Evolutionary conservation across 1,140 invertebrate genomes (phyloP).

Genomic region (Meloidogyne hapla): DNA sequence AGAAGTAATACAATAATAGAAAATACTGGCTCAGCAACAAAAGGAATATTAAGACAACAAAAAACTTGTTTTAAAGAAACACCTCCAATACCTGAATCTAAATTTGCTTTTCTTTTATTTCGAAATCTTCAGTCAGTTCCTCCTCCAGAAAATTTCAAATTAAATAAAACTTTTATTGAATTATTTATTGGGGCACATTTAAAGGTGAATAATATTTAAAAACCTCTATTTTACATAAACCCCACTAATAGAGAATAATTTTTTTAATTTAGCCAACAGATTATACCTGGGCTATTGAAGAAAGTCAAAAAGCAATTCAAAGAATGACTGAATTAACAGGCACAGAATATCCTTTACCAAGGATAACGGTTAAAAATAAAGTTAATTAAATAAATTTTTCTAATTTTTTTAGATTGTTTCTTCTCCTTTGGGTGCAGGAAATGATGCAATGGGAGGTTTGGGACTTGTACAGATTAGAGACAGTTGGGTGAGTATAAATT

Average conservation of each 20-base stretch:
- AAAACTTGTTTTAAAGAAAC: constrained; percentile 28
- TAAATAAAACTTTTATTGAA: constrained; percentile 16
- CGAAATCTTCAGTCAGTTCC: constrained; percentile 28
- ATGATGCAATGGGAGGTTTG: constrained; percentile 27
- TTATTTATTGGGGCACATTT: constrained; percentile 34
- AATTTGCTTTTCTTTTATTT: constrained; percentile 36
- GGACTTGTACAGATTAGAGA: constrained; percentile 34
- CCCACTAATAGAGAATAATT: neutral
- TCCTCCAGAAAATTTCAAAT: neutral
- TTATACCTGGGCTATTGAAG: constrained; percentile 18
- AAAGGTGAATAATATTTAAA: neutral
- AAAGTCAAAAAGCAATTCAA: constrained; percentile 21
- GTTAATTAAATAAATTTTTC: neutral
- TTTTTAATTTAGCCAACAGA: constrained; percentile 13
- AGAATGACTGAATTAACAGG: constrained; percentile 23
- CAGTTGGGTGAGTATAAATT: constrained; percentile 24
- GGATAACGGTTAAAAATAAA: constrained; percentile 17
- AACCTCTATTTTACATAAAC: too few relatives aligned
- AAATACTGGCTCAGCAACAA: neutral
- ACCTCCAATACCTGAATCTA: constrained; percentile 13
- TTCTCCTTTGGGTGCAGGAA: constrained; percentile 19
- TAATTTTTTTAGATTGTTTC: constrained; percentile 29
- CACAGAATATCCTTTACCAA: constrained; percentile 23
- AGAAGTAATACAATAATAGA: constrained; percentile 32
- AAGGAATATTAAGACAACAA: neutral